Conservation (phyloP, 1,140 invertebrate genomes). For the Neodiprion fabricii region DNA sequence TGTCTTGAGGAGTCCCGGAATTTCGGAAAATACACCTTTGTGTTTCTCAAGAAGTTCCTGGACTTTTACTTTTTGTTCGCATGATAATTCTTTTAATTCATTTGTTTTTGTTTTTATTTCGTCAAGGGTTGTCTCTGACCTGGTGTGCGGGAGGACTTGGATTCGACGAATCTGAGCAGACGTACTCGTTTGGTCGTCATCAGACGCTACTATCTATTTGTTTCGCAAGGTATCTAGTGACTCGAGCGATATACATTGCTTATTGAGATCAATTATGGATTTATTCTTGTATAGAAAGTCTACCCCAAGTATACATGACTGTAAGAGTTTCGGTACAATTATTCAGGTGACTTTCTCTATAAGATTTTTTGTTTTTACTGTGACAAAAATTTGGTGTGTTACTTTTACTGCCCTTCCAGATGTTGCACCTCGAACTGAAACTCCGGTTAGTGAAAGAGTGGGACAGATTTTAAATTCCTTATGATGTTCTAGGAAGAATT, state of each 20-base stretch:
- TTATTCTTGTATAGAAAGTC: neutral
- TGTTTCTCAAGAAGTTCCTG: constrained; percentile 8
- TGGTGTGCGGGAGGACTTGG: neutral
- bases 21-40: constrained; percentile 24
- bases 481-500: neutral
- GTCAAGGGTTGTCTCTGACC: neutral
- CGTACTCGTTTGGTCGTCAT: neutral
- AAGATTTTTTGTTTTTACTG: neutral
- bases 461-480: neutral
- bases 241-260: neutral
- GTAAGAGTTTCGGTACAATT: neutral
- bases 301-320: neutral
- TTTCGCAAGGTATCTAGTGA: neutral
- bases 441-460: too few relatives aligned
- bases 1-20: constrained; percentile 22
- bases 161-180: neutral
- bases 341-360: neutral
- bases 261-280: neutral
- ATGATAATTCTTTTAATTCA: neutral
- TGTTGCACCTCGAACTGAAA: neutral
- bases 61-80: neutral
- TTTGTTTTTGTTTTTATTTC: neutral
- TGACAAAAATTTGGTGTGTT: neutral
- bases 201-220: neutral
- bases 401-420: neutral